Evolutionary conservation across 2,113 vertebrate species (phyloP).

Genomic region (Deroptyus accipitrinus): DNA sequence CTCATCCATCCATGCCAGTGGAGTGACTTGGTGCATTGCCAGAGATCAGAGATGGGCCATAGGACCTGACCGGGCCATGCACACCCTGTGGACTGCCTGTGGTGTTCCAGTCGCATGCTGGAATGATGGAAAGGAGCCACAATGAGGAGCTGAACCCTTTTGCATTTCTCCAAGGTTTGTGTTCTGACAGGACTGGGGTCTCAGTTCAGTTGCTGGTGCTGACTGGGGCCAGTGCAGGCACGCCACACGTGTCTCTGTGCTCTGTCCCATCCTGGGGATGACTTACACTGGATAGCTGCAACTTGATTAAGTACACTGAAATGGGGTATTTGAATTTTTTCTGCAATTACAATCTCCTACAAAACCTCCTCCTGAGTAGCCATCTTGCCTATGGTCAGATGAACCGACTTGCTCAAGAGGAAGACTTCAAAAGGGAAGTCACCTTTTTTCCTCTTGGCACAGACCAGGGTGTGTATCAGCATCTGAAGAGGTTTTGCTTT

Average conservation of each 20-base stretch:
- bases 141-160: background rate
- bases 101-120: background rate
- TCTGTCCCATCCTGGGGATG: background rate
- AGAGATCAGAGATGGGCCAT: background rate
- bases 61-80: accelerated
- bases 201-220: accelerated
- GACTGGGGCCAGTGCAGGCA: background rate
- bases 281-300: background rate
- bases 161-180: background rate
- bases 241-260: accelerated
- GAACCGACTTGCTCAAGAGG: background rate
- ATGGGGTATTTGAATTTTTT: background rate
- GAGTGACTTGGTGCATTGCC: background rate
- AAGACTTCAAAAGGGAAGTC: background rate
- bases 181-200: background rate
- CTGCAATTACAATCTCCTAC: background rate
- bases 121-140: background rate
- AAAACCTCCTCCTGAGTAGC: background rate
- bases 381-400: background rate
- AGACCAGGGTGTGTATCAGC: background rate
- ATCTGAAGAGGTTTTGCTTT: background rate
- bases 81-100: accelerated
- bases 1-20: accelerated
- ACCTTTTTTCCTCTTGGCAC: background rate
- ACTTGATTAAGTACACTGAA: background rate